These are phyloP conservation scores for Drosophila lacertosa DNA, from an alignment of 1,140 invertebrate genomes.

Conservation along the genomic window DNA sequence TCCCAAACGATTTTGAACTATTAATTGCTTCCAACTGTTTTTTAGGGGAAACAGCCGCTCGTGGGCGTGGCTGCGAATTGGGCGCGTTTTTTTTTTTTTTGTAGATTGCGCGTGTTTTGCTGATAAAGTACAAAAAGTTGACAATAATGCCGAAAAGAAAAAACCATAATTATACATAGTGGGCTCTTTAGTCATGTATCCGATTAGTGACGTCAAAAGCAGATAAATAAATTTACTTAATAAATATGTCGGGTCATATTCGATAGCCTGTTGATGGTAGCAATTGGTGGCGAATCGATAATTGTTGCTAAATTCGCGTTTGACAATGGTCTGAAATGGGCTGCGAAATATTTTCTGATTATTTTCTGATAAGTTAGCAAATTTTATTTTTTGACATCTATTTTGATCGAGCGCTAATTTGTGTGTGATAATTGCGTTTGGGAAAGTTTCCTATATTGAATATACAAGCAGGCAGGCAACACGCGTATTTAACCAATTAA, in stretches of 20 bases:
- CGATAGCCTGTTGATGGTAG: conserved; percentile 39
- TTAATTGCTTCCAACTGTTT: conserved; percentile 60
- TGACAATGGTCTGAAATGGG: conserved; percentile 32
- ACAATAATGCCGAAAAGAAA: conserved; percentile 18
- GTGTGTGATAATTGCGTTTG: conserved; percentile 40
- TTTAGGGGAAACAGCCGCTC: conserved; percentile 30
- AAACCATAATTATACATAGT: background rate
- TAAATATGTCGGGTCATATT: conserved; percentile 11
- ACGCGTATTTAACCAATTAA: conserved; percentile 57
- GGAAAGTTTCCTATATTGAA: conserved; percentile 53
- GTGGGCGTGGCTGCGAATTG: conserved; percentile 12
- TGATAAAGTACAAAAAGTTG: conserved; percentile 16
- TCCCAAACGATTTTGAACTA: conserved; percentile 65
- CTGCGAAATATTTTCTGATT: conserved; percentile 66
- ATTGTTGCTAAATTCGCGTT: conserved; percentile 44
- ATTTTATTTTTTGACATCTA: conserved; percentile 57
- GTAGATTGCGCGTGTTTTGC: background rate
- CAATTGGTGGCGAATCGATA: conserved; percentile 52
- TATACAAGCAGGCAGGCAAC: background rate
- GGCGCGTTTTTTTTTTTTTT: no score
- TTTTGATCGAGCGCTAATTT: conserved; percentile 68
- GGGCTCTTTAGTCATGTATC: conserved; percentile 26
- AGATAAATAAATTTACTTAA: conserved; percentile 2
- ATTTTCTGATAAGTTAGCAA: conserved; percentile 54
- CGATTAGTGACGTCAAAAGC: conserved; percentile 41